Evolutionary conservation across 2,888 invertebrate genomes (phyloP).

Genomic region (Amorpha juglandis): DNA sequence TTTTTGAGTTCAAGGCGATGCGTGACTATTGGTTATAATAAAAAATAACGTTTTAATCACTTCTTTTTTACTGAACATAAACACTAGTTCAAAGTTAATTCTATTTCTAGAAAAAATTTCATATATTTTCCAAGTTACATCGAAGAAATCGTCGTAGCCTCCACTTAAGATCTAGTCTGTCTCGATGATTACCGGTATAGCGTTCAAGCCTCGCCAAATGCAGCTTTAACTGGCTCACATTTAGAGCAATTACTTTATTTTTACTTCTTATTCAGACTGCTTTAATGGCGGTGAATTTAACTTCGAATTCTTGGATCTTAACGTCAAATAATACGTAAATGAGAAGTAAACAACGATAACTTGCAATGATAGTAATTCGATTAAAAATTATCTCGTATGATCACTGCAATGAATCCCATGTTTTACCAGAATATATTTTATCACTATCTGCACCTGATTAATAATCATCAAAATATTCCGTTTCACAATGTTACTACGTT

Average conservation of each 20-base stretch:
- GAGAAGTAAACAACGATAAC: background rate
- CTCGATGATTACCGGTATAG: slow-evolving; percentile 14
- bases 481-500: background rate
- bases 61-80: background rate
- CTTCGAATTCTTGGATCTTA: background rate
- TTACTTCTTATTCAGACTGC: slow-evolving; percentile 5
- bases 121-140: slow-evolving; percentile 14
- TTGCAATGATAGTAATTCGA: background rate
- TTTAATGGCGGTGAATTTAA: slow-evolving; percentile 14
- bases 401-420: no score
- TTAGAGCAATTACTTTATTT: slow-evolving; percentile 19
- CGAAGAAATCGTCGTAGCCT: slow-evolving; percentile 6
- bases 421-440: no score
- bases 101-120: background rate
- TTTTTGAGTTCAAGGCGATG: slow-evolving; percentile 10
- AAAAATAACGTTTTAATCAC: background rate
- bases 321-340: background rate
- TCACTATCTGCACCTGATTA: no score
- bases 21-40: background rate
- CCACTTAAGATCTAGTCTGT: slow-evolving; percentile 20
- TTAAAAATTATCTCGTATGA: no score
- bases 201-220: slow-evolving; percentile 20
- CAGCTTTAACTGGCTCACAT: slow-evolving; percentile 5
- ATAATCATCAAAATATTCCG: background rate
- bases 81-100: background rate